Evolutionary conservation across 2,797 vertebrate genomes (phyloP).

Genomic region (Hyperoplus immaculatus): DNA sequence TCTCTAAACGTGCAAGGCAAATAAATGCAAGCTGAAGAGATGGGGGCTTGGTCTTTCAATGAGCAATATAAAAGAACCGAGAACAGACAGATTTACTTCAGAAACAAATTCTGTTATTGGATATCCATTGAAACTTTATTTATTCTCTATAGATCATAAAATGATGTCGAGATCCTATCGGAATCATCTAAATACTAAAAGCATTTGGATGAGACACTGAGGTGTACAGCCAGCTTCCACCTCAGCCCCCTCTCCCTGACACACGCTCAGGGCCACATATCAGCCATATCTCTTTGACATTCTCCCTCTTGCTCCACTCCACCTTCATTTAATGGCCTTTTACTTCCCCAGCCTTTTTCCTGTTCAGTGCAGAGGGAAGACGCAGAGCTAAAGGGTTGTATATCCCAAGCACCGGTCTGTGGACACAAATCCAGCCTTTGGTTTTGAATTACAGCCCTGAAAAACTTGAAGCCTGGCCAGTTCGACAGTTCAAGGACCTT

Average conservation of each 20-base stretch:
- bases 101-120: neutral
- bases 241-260: neutral
- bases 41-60: neutral
- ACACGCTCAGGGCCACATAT: slow-evolving; percentile 19
- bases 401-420: slow-evolving; percentile 8
- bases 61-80: neutral
- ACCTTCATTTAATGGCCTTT: slow-evolving; percentile 6
- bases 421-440: slow-evolving; percentile 14
- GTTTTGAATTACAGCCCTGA: slow-evolving; percentile 45
- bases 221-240: neutral
- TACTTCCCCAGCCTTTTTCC: slow-evolving; percentile 10
- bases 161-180: neutral
- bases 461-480: slow-evolving; percentile 31
- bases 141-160: neutral
- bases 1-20: neutral
- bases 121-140: too few relatives aligned
- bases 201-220: neutral
- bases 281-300: slow-evolving; percentile 5
- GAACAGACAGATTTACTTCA: neutral
- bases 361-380: neutral
- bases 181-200: neutral
- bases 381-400: slow-evolving; percentile 28
- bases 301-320: slow-evolving; percentile 21
- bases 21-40: neutral
- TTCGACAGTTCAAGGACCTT: slow-evolving; percentile 75